Evolutionary conservation across 2,113 vertebrate genomes (phyloP).

Genomic region (Strix aluco): DNA sequence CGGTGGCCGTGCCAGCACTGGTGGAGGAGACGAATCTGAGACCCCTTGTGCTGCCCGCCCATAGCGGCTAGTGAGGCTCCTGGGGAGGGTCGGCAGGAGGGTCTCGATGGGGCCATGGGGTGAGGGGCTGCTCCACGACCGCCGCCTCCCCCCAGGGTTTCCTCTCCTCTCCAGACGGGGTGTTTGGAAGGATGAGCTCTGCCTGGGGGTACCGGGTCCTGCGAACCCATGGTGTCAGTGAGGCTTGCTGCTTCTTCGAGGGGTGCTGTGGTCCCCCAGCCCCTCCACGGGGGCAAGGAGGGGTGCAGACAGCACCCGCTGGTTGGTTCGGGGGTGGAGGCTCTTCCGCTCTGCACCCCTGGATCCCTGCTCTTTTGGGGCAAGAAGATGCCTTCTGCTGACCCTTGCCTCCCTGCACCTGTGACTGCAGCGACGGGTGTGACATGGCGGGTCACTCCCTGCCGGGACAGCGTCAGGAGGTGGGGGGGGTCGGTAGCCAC

Average conservation of each 20-base stretch:
- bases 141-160: background rate
- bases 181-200: background rate
- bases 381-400: background rate
- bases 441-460: accelerated
- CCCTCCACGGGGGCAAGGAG: accelerated
- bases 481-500: no score
- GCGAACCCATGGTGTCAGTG: accelerated
- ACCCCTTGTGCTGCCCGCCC: background rate
- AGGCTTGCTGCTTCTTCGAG: background rate
- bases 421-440: background rate
- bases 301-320: background rate
- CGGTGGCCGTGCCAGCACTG: accelerated
- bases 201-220: accelerated
- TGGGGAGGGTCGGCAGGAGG: background rate
- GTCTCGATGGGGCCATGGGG: accelerated
- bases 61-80: background rate
- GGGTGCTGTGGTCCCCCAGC: no score
- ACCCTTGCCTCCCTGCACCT: background rate
- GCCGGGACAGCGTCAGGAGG: accelerated
- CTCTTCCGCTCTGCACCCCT: background rate
- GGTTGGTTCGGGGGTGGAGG: background rate
- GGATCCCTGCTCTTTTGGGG: background rate
- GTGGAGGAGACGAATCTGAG: background rate
- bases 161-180: background rate
- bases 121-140: background rate